Evolutionary conservation across 2,888 invertebrate genomes (phyloP), one percentile per base, ranked within the genome.

Genomic region (Morpho achilles): DNA sequence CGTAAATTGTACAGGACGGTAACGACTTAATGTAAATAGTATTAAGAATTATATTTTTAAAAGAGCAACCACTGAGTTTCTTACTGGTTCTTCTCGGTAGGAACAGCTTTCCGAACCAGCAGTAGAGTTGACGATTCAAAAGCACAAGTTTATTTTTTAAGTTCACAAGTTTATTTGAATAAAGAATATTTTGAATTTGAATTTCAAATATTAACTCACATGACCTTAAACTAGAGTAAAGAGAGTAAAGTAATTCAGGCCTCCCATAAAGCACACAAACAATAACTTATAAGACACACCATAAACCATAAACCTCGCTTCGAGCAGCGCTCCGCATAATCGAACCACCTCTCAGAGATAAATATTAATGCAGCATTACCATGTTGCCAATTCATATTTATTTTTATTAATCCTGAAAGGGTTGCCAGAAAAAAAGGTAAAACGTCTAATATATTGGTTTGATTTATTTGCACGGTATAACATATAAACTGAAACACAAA

Each of bases 291-390:
- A 41, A 57, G 55, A 48, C 62, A 49, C 62, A 66, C 61, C 65
- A 61, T 56, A 58, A 49, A 55, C 55, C 32, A 32, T 32, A 32
- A 43, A 16, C 23, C 50, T 46, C 43, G 41, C 53, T 47, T 32
- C 52, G 16, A 16, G 16, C 16, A 39, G 55, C 61, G 62, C 53
- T 60, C 51, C 52, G 62, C 60, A 60, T 64, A 68, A 66, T 68
- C 65, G 65, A 64, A 65, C 62, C 63, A 67, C 67, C 66, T 67
- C 63, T 44, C 54, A 66, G 64, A 68, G 57, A 65, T 69, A 61
- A 73, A 73, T 73, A 73, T 74, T 72, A 68, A 74, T 73, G 65
- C 65, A 60, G 67, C 62, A 70, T 68, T 70, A 65, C 66, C 64
- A 58, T 59, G 64, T 65, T 62, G 59, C 55, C 59, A 58, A 64